phyloP scores from a whole-genome alignment of 2,113 vertebrate genomes.

The Butastur rufipennis region DNA sequence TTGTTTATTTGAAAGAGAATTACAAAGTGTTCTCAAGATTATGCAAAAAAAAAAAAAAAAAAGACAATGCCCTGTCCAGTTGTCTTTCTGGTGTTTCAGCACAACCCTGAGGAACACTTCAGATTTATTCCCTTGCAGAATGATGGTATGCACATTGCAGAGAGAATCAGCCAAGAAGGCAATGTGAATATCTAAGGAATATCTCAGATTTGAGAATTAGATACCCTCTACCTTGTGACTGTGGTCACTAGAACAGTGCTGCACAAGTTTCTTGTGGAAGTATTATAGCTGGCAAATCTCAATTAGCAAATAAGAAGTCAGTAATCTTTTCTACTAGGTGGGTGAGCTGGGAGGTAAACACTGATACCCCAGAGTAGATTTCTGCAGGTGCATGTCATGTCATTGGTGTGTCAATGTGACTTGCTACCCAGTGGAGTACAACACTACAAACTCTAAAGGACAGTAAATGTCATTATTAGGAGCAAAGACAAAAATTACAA shows the following conservation, averaged over 20 bases:
- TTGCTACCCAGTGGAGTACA: background rate
- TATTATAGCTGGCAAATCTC: background rate
- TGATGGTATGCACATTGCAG: background rate
- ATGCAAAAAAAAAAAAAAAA: background rate
- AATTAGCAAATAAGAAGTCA: background rate
- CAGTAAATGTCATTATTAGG: background rate
- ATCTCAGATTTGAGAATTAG: background rate
- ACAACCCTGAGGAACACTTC: background rate
- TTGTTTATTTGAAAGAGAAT: background rate
- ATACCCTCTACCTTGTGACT: background rate
- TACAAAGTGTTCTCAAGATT: background rate
- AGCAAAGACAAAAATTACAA: background rate
- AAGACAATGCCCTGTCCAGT: background rate
- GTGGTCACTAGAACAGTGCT: background rate
- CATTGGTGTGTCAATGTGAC: background rate
- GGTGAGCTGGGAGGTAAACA: background rate
- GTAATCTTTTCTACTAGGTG: background rate
- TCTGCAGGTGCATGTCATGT: background rate
- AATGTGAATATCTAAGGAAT: background rate
- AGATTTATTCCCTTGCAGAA: background rate
- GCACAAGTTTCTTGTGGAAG: background rate
- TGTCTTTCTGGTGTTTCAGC: background rate
- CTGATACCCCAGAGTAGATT: background rate
- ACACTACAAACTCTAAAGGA: background rate
- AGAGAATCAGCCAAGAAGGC: background rate